A percentile compares a stretch with the other conserved stretches of the same genome.
These are phyloP conservation scores for Chiloscyllium plagiosum DNA, from an alignment of 2,113 vertebrate species.

Conservation along the genomic window DNA sequence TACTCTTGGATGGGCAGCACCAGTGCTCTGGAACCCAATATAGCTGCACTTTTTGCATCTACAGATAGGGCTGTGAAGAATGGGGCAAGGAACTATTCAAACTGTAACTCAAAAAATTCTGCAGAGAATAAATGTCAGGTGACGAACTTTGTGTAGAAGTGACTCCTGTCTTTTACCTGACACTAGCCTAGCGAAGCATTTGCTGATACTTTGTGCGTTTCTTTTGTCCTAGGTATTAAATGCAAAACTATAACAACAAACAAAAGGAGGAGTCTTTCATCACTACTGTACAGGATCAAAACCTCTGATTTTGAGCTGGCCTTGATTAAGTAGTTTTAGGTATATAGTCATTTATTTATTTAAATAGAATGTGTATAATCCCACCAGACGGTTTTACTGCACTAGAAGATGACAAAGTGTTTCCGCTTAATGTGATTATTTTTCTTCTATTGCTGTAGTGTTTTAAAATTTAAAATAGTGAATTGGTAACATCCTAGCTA, in stretches of 20 bases:
- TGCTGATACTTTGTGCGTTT: background rate
- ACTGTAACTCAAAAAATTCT: background rate
- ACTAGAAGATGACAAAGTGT: conserved; percentile 29
- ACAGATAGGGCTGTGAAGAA: background rate
- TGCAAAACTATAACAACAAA: conserved; percentile 37
- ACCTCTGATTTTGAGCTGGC: conserved; percentile 55
- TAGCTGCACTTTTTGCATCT: background rate
- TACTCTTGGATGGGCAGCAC: background rate
- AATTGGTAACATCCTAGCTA: background rate
- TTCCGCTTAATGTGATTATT: conserved; percentile 7
- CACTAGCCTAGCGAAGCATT: background rate
- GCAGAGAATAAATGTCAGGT: background rate
- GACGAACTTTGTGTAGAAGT: background rate
- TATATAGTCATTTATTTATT: conserved; percentile 90
- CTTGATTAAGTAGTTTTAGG: conserved; percentile 53
- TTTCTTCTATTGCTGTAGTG: conserved; percentile 31
- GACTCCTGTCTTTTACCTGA: background rate
- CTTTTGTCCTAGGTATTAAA: conserved; percentile 34
- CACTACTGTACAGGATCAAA: conserved; percentile 57
- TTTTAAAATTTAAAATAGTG: conserved; percentile 24
- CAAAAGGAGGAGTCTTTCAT: conserved; percentile 54
- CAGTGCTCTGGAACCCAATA: background rate
- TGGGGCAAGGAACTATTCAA: background rate
- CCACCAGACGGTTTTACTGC: background rate
- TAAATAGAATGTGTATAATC: conserved; percentile 53